These are phyloP conservation scores for Pseudomugil tenellus DNA, from an alignment of 2,797 vertebrate species.

Conservation along the genomic window DNA sequence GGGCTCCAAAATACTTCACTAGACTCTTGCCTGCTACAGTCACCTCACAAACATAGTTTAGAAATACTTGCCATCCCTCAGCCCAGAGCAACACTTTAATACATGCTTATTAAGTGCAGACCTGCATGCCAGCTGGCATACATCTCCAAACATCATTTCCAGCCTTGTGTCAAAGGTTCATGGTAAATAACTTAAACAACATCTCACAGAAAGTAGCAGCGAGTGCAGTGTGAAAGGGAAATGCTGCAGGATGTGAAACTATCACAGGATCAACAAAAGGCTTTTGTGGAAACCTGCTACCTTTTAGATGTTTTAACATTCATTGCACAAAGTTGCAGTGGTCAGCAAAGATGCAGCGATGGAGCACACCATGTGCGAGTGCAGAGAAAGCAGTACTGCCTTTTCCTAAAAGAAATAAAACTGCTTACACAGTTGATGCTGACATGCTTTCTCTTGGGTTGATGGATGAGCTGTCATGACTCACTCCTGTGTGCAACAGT, in stretches of 20 bases:
- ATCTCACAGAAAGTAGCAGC: no score
- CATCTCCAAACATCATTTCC: not conserved
- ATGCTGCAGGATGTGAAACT: not conserved
- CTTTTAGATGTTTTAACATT: not conserved
- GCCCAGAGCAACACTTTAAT: no score
- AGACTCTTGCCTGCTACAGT: no score
- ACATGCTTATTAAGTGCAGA: no score
- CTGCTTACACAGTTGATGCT: not conserved
- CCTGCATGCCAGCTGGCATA: not conserved
- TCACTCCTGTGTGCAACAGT: not conserved
- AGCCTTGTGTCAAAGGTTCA: not conserved
- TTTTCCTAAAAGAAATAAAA: not conserved
- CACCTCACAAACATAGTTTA: no score
- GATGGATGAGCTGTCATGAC: not conserved
- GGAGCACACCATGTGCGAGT: not conserved
- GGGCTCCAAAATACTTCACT: no score
- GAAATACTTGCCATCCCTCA: no score
- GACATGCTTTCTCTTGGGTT: not conserved
- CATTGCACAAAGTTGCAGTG: not conserved
- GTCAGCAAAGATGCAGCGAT: not conserved
- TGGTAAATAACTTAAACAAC: no score
- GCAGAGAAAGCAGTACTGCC: not conserved
- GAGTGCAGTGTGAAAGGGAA: not conserved
- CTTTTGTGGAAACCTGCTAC: not conserved
- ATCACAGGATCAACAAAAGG: not conserved